Evolutionary conservation across 2,113 vertebrate species (phyloP).

Genomic region (Gobio gobio): DNA sequence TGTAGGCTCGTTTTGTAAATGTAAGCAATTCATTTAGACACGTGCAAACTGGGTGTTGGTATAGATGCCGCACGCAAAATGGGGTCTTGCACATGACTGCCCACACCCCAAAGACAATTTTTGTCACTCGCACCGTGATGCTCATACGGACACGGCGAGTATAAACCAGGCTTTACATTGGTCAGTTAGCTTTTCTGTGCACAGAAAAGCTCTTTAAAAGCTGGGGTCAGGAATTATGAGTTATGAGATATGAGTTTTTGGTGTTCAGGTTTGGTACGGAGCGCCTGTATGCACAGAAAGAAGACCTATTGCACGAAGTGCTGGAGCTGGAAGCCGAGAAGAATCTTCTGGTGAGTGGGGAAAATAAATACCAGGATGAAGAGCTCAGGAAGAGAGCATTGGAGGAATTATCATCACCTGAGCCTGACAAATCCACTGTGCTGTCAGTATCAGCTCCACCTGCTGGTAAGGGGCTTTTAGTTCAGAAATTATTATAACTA

Average conservation of each 20-base stretch:
- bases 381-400: conserved; percentile 68
- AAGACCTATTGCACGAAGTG: conserved; percentile 80
- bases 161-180: not conserved
- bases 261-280: conserved; percentile 76
- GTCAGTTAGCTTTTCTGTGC: not conserved
- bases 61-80: too few relatives aligned
- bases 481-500: not conserved
- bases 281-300: conserved; percentile 78
- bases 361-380: conserved; percentile 74
- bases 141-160: too few relatives aligned
- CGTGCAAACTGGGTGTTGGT: too few relatives aligned
- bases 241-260: conserved; percentile 27
- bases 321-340: conserved; percentile 79
- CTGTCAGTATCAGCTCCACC: conserved; percentile 57
- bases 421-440: conserved; percentile 73
- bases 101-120: too few relatives aligned
- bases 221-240: not conserved
- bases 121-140: too few relatives aligned
- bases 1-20: too few relatives aligned
- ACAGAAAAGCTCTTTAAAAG: not conserved
- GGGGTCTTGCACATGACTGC: too few relatives aligned
- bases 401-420: conserved; percentile 69
- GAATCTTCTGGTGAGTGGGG: conserved; percentile 65
- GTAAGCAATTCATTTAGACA: too few relatives aligned
- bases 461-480: conserved; percentile 51